Conservation (phyloP, 2,888 invertebrate genomes). For the Orchesellides sinensis region DNA sequence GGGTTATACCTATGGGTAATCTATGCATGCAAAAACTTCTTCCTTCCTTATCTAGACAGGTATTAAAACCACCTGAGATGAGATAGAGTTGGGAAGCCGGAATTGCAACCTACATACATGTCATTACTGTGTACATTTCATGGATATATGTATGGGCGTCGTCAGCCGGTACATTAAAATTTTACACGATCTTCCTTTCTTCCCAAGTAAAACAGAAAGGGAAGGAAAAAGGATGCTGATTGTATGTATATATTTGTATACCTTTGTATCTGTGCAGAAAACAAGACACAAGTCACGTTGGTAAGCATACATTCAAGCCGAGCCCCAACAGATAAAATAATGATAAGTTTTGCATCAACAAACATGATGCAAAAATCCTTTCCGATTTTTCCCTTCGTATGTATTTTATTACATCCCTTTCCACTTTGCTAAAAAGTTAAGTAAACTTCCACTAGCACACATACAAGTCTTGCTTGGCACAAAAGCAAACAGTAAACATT, state of each 20-base stretch:
- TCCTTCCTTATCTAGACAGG: conserved; percentile 29
- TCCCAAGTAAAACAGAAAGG: not conserved
- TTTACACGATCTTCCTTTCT: conserved; percentile 1
- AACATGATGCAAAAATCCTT: not conserved
- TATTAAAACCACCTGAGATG: conserved; percentile 40
- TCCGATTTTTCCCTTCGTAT: not conserved
- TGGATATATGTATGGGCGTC: conserved; percentile 23
- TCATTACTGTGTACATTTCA: conserved; percentile 31
- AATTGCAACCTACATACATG: conserved; percentile 42
- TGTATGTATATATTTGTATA: not conserved
- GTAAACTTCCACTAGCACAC: not conserved
- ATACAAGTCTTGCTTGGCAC: not conserved
- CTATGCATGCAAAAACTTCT: not conserved
- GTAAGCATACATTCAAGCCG: not conserved
- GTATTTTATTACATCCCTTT: not conserved
- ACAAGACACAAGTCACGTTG: not conserved
- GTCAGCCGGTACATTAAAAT: not conserved
- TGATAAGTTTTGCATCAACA: not conserved
- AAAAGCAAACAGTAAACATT: not conserved
- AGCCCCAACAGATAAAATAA: not conserved
- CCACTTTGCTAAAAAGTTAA: not conserved
- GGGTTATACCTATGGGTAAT: not conserved
- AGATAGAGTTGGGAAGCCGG: conserved; percentile 15
- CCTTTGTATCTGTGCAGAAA: not conserved
- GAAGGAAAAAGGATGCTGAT: not conserved